These are phyloP conservation scores for Ectobius pallidus DNA, from an alignment of 2,888 invertebrate species.

Conservation along the genomic window DNA sequence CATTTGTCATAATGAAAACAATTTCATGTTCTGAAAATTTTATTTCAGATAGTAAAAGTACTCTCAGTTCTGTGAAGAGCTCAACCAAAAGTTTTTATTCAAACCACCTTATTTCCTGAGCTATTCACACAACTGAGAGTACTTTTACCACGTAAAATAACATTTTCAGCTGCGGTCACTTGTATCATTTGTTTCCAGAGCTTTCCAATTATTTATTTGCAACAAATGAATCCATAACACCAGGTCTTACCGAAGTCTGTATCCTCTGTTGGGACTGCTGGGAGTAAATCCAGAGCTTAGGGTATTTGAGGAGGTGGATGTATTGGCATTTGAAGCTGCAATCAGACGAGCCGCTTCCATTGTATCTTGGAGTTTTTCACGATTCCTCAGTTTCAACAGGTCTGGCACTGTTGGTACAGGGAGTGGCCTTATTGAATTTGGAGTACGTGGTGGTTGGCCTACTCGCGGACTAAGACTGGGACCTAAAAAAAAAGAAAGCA, in stretches of 20 bases:
- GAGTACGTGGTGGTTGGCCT: background rate
- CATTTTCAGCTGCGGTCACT: no score
- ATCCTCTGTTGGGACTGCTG: constrained; percentile 46
- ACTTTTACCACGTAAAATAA: no score
- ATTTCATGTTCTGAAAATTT: no score
- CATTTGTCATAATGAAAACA: no score
- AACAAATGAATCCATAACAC: no score
- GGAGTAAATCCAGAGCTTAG: background rate
- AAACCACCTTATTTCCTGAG: no score
- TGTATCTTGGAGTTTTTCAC: constrained; percentile 64
- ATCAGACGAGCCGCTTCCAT: constrained; percentile 67
- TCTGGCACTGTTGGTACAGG: constrained; percentile 69
- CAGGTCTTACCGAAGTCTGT: constrained; percentile 52
- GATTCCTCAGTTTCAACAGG: constrained; percentile 64
- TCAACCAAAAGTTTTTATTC: no score
- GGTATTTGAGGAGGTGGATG: background rate
- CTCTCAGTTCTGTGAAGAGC: no score
- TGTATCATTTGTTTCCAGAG: no score
- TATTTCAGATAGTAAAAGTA: no score
- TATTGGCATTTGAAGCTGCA: constrained; percentile 59
- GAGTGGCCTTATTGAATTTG: constrained; percentile 49
- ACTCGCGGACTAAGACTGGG: background rate
- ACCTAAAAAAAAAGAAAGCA: background rate
- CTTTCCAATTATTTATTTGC: no score
- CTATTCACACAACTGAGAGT: no score